These are phyloP conservation scores for Anodontia alba DNA, from an alignment of 2,888 invertebrate genomes.

Conservation along the genomic window DNA sequence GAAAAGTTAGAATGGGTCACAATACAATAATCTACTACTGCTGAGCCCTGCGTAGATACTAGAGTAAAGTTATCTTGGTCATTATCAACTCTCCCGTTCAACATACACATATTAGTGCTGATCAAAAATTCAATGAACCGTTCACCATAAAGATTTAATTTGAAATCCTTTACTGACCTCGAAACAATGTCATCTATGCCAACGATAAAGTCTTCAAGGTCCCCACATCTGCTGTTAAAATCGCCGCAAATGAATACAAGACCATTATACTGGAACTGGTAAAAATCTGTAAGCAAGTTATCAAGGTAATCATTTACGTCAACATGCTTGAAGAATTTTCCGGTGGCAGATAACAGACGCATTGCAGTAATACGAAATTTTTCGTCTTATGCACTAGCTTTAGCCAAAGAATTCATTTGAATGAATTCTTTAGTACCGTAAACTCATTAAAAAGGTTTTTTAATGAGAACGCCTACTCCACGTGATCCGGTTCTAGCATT, in stretches of 20 bases:
- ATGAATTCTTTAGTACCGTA: not conserved
- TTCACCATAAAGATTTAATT: not conserved
- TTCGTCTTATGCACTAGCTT: slow-evolving; percentile 2
- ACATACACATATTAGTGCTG: not conserved
- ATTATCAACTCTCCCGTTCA: not conserved
- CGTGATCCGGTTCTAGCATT: slow-evolving; percentile 4
- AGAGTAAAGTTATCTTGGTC: not conserved
- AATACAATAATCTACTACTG: slow-evolving; percentile 4
- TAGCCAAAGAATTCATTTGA: slow-evolving; percentile 22
- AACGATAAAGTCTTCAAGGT: no score
- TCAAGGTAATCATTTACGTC: not conserved
- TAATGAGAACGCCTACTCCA: slow-evolving; percentile 9
- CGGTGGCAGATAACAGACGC: slow-evolving; percentile 5
- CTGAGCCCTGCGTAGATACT: not conserved
- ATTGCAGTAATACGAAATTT: slow-evolving; percentile 14
- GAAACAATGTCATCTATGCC: not conserved
- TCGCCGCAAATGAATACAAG: no score
- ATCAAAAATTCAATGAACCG: not conserved
- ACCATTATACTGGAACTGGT: not conserved
- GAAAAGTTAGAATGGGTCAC: not conserved
- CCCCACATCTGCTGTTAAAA: no score
- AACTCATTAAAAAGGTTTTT: not conserved
- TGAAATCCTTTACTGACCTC: not conserved
- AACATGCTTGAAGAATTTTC: slow-evolving; percentile 3
- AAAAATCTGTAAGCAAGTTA: not conserved